phyloP scores from a whole-genome alignment of 2,113 vertebrate species.

The Ancistrus triradiatus region DNA sequence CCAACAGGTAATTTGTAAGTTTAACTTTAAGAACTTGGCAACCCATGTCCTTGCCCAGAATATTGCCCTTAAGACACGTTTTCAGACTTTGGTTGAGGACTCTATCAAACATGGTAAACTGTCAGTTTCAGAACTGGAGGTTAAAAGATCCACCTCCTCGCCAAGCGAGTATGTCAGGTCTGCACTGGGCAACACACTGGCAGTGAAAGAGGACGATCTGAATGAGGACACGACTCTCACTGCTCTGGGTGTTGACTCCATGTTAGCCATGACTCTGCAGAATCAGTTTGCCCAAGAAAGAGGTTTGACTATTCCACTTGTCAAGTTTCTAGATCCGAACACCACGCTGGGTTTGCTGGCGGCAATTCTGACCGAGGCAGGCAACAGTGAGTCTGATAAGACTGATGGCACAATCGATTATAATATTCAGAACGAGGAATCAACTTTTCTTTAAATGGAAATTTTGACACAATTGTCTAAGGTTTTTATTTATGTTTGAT shows the following conservation, averaged over 20 bases:
- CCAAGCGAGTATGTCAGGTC: slow-evolving; percentile 59
- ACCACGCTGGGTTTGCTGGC: slow-evolving; percentile 62
- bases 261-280: slow-evolving; percentile 75
- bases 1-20: slow-evolving; percentile 73
- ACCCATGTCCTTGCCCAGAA: slow-evolving; percentile 61
- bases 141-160: slow-evolving; percentile 43
- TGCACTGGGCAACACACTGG: slow-evolving; percentile 59
- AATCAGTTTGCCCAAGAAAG: slow-evolving; percentile 70
- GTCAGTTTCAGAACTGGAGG: slow-evolving; percentile 57
- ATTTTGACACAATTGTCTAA: too few relatives aligned
- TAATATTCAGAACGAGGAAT: too few relatives aligned
- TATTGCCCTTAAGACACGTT: slow-evolving; percentile 61
- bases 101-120: too few relatives aligned
- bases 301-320: slow-evolving; percentile 71
- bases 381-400: too few relatives aligned
- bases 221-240: slow-evolving; percentile 59
- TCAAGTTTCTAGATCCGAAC: slow-evolving; percentile 73
- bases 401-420: too few relatives aligned
- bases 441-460: too few relatives aligned
- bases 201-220: slow-evolving; percentile 62
- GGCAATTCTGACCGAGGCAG: neutral
- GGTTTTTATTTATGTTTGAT: too few relatives aligned
- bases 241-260: slow-evolving; percentile 77
- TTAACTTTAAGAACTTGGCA: slow-evolving; percentile 67
- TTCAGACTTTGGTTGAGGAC: slow-evolving; percentile 58